These are phyloP conservation scores for Cynaeus angustus DNA, from an alignment of 2,888 invertebrate genomes.

Conservation along the genomic window DNA sequence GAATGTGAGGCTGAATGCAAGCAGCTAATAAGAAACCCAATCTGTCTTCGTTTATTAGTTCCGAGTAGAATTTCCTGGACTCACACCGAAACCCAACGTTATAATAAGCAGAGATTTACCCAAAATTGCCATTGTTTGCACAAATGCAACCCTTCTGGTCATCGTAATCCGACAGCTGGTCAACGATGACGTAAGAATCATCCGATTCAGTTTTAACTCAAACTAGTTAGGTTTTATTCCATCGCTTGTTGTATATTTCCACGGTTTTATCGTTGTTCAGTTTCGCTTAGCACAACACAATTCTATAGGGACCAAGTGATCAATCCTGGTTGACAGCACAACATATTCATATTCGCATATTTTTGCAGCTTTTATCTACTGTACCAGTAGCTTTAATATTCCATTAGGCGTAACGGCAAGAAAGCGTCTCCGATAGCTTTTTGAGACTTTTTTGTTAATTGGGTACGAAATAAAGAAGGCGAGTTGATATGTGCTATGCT, in stretches of 20 bases:
- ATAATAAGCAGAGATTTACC: constrained; percentile 14
- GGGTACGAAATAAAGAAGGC: constrained; percentile 12
- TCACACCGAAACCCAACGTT: neutral
- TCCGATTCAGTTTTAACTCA: constrained; percentile 1
- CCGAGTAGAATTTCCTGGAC: constrained; percentile 43
- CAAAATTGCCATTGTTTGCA: constrained; percentile 34
- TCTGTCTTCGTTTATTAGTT: constrained; percentile 69
- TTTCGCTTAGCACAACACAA: constrained; percentile 56
- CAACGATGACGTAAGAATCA: constrained; percentile 49
- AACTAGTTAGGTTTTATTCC: constrained; percentile 5
- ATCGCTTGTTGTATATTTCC: constrained; percentile 52
- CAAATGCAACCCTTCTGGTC: constrained; percentile 45
- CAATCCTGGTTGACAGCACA: constrained; percentile 65
- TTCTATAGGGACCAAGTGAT: constrained; percentile 62
- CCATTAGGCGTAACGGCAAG: constrained; percentile 35
- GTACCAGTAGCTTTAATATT: constrained; percentile 63
- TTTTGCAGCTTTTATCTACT: constrained; percentile 65
- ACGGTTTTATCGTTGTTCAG: constrained; percentile 56
- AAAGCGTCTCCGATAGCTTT: neutral
- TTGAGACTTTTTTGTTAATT: constrained; percentile 14
- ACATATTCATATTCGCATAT: constrained; percentile 68
- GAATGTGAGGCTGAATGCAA: constrained; percentile 64
- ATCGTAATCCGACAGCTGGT: constrained; percentile 58
- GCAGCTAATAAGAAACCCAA: constrained; percentile 66
- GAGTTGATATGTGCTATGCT: constrained; percentile 11